These are phyloP conservation scores for Coranthus polyacanthus DNA, from an alignment of 2,797 vertebrate genomes.

Conservation along the genomic window DNA sequence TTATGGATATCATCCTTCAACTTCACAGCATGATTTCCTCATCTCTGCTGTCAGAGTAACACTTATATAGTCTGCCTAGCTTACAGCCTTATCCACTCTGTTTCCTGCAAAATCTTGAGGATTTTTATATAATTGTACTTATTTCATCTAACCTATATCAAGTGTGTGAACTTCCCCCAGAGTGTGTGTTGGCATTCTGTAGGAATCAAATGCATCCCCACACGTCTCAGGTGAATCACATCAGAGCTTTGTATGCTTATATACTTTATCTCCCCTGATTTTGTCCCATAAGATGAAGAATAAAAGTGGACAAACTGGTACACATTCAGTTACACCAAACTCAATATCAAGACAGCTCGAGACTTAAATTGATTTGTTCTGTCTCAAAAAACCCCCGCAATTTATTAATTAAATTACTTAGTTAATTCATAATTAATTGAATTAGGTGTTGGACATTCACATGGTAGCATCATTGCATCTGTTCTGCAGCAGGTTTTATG, in stretches of 20 bases:
- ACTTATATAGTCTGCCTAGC: background rate
- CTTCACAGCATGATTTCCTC: conserved; percentile 9
- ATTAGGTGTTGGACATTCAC: background rate
- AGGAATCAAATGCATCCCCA: background rate
- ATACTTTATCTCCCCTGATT: background rate
- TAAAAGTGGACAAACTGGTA: conserved; percentile 10
- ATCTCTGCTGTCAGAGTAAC: conserved; percentile 5
- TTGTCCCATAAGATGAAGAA: conserved; percentile 13
- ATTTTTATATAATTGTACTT: conserved; percentile 2
- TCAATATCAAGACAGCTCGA: conserved; percentile 4
- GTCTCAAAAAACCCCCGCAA: too few species aligned
- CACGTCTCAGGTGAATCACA: conserved; percentile 5
- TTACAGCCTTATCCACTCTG: conserved; percentile 1
- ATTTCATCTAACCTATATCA: conserved; percentile 6
- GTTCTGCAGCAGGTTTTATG: conserved; percentile 4
- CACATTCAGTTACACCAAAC: conserved; percentile 6
- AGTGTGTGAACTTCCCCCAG: conserved; percentile 15
- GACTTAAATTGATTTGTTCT: background rate
- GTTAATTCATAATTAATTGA: too few species aligned
- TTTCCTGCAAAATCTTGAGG: background rate
- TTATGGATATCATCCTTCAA: conserved; percentile 37
- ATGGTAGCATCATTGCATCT: conserved; percentile 13
- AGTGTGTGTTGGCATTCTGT: conserved; percentile 1
- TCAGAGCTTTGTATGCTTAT: conserved; percentile 14
- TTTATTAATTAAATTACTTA: too few species aligned